A percentile compares a stretch with the other conserved stretches of the same genome.
phyloP scores from a whole-genome alignment of 2,797 vertebrate species.

The Manis javanica region DNA sequence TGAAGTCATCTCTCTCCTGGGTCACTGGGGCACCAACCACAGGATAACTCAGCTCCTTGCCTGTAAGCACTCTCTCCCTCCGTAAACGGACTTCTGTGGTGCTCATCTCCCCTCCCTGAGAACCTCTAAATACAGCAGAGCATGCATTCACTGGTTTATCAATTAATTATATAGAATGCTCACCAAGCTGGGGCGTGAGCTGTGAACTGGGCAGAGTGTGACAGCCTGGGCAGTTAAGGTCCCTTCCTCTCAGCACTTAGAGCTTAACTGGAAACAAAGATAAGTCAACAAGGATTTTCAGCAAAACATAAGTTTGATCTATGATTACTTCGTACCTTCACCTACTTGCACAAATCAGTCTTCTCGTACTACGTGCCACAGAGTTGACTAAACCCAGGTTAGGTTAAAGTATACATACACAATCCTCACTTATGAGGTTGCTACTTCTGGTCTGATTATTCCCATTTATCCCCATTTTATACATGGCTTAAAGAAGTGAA shows the following conservation, averaged over 20 bases:
- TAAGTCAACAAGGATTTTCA: neutral
- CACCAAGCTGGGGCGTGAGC: rapidly evolving
- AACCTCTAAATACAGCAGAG: neutral
- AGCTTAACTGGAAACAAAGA: neutral
- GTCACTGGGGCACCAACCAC: rapidly evolving
- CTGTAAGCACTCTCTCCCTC: neutral
- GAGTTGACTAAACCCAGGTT: rapidly evolving
- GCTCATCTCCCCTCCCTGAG: neutral
- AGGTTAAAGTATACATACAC: rapidly evolving
- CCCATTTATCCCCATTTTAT: neutral
- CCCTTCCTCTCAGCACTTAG: neutral
- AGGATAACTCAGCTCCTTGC: no score
- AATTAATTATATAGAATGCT: neutral
- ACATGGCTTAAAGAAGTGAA: neutral
- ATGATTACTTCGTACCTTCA: neutral
- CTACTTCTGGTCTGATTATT: no score
- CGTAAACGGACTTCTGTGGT: neutral
- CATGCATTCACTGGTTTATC: neutral
- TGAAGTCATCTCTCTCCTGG: neutral
- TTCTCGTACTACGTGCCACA: neutral
- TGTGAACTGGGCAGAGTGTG: rapidly evolving
- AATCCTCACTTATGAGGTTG: rapidly evolving
- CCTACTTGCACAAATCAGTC: neutral
- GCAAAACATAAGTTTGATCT: neutral
- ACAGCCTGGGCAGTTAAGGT: rapidly evolving